Base-by-base conservation (phyloP, 2,797 vertebrate genomes). In the Lacerta agilis region DNA sequence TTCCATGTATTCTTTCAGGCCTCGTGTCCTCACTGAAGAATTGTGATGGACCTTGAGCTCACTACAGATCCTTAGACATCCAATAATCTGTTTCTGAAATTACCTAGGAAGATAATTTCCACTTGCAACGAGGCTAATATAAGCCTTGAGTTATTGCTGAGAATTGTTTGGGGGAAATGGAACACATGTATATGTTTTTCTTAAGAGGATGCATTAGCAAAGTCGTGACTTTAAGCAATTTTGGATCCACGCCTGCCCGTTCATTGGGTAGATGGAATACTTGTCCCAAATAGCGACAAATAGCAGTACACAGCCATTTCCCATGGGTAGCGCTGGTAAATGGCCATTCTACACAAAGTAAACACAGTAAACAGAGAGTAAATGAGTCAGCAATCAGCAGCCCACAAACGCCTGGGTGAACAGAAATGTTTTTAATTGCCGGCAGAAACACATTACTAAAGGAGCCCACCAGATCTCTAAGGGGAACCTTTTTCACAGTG, bases 61-160 rank as follows among this genome's bases (percentile, higher is more conserved):
- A 27, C 83, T 17, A 72, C 38, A 18, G 55, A 36, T 49, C 72
- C 83, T 38, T 58, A 84, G 82, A 41, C 67, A 27, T 45, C 83
- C 75, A 49, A 67, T 88, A 73, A 75, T 85, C 83, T 66, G 38
- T 88, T 66, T 55, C 87, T 81, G 77, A 45, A 45, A 80, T 81
- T 81, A 66, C 75, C 77, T 25, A 33, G 41, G 38, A 88, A 80
- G 69, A 85, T 81, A 73, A 88, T 85, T 80, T 85, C 41, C 69
- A 85, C 69, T 33, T 80, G 67, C 69, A 49, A 75, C 55, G 69
- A 75, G 85, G 58, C 85, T 88, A 85, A 88, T 85, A 66, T 80
- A n/a, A 75, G 55, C 33, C 77, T 66, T 49, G 82, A 85, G 23
- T 75, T 49, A 85, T 75, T n/a, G 83, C 82, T 6, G 41, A 72